Evolutionary conservation across 2,888 invertebrate species (phyloP).

Genomic region (Cyaniris semiargus): DNA sequence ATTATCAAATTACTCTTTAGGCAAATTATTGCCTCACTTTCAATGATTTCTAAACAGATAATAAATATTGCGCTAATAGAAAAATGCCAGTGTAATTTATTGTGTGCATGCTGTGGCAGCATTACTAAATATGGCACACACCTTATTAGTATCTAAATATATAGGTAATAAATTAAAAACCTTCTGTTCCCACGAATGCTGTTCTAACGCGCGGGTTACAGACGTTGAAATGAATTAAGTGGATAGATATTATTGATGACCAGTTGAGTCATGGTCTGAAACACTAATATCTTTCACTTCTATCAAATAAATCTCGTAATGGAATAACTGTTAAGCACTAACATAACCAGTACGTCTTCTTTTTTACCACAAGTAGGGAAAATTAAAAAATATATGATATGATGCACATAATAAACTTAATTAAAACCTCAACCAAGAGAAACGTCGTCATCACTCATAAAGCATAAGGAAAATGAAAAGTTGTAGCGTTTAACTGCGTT

Average conservation of each 20-base stretch:
- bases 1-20: slow-evolving; percentile 8
- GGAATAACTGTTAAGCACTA: neutral
- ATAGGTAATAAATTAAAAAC: slow-evolving; percentile 12
- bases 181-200: slow-evolving; percentile 20
- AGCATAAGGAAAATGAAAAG: slow-evolving; percentile 51
- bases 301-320: neutral
- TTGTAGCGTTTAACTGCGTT: slow-evolving; percentile 65
- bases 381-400: neutral
- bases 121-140: slow-evolving; percentile 20
- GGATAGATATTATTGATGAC: slow-evolving; percentile 24
- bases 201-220: slow-evolving; percentile 11
- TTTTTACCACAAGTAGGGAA: neutral
- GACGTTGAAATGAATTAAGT: slow-evolving; percentile 19
- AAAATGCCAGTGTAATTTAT: slow-evolving; percentile 29
- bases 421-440: neutral
- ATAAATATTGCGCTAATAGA: slow-evolving; percentile 29
- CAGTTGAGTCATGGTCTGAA: slow-evolving; percentile 14
- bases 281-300: slow-evolving; percentile 1
- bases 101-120: slow-evolving; percentile 18
- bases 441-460: neutral
- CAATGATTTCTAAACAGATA: slow-evolving; percentile 25
- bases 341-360: neutral
- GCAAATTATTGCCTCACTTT: slow-evolving; percentile 23
- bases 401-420: neutral
- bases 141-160: slow-evolving; percentile 26